Base-by-base conservation (phyloP, 2,113 vertebrate genomes). In the Psittacus erithacus region DNA sequence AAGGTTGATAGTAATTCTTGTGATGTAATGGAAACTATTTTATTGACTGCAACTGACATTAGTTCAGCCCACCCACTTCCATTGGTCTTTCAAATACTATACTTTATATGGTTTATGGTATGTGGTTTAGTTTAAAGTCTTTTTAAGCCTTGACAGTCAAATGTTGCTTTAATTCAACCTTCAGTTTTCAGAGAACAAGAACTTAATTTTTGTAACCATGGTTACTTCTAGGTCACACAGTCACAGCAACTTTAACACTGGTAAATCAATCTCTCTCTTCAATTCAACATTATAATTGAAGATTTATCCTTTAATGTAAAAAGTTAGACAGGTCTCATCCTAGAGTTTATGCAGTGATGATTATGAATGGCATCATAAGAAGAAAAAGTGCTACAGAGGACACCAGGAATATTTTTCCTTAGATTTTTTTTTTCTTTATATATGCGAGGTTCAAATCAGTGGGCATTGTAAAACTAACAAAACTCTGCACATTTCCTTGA, bases 131-230 rank as follows among this genome's bases (percentile, higher is more conserved):
- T 93, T 95, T 83, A 90, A 93, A 89, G 47, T 38, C 11, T 93
- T 96, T 92, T 88, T 93, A 85, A 94, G 89, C 9, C 92, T 91
- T 96, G 74, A 64, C 62, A 94, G 73, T 55, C 87, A 90, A 93
- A 90, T 50, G 35, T 74, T 95, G 81, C 53, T 95, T 97, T 95
- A 92, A 97, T 97, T 97, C 96, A 77, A 86, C 65, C 38, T 46
- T 33, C 62, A 33, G 9, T 73, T 94, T 88, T 62, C 41, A 55
- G 68, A 95, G 27, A 88, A 67, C 28, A 65, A 95, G 27, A 88
- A 67, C 25, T 8, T 3, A 60, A 65, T 95, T 82, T 95, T 82
- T 73, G 28, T 79, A 73, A 86, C 78, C 68, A 75, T 71, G 63
- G 52, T 91, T 82, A 50, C 65, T 28, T 81, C 46, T 94, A 80